These are phyloP conservation scores for Echinometra lucunter DNA, from an alignment of 53 echinoderm and acorn worm genomes.

Conservation along the genomic window DNA sequence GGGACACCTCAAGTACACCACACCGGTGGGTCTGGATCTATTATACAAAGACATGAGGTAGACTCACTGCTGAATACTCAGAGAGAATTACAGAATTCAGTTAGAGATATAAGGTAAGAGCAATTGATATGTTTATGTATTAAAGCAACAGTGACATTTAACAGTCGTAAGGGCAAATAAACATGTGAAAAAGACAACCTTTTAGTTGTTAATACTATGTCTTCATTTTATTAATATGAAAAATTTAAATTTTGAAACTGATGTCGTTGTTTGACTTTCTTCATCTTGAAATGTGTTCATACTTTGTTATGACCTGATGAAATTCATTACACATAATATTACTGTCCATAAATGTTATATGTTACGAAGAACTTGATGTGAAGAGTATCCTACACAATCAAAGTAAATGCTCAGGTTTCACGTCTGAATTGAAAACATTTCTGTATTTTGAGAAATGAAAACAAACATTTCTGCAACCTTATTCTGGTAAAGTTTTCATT, in stretches of 20 bases:
- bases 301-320: too few relatives aligned
- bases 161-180: neutral
- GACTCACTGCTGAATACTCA: conserved; percentile 91
- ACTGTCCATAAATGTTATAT: too few relatives aligned
- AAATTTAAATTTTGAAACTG: too few relatives aligned
- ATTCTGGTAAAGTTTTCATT: neutral
- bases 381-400: too few relatives aligned
- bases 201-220: too few relatives aligned
- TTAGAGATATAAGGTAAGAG: conserved; percentile 91
- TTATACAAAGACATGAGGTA: conserved; percentile 91
- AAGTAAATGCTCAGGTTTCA: neutral
- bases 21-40: conserved; percentile 65
- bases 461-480: neutral
- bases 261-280: too few relatives aligned
- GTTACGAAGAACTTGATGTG: too few relatives aligned
- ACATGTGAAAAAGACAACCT: neutral
- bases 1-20: conserved; percentile 23
- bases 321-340: too few relatives aligned
- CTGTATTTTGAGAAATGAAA: neutral
- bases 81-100: conserved; percentile 82
- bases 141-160: neutral
- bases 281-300: too few relatives aligned
- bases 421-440: neutral
- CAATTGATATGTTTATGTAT: neutral
- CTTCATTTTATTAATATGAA: too few relatives aligned